Base-by-base conservation (phyloP, 1,140 invertebrate genomes). In the Drosophila leontia region DNA sequence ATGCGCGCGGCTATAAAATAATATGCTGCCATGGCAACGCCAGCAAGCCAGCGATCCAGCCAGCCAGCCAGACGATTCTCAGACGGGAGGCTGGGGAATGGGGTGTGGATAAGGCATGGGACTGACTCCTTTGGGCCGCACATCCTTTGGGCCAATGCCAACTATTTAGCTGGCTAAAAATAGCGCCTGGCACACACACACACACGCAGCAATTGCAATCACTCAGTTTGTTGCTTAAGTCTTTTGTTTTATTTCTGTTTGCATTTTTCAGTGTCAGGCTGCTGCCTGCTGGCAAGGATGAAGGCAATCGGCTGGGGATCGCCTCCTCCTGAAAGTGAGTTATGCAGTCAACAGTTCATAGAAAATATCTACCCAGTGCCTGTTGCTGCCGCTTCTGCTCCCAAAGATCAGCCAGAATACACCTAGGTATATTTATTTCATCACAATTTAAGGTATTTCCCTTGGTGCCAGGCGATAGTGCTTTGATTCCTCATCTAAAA, bases 191-290 rank as follows among this genome's bases (percentile, higher is more conserved):
- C 65, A 59, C 39, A 62, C 39, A 82, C 64, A 68, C 70, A 80
- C 58, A 71, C 70, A 80, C 78, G 72, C 75, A 91, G 86, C 85
- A 90, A 90, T 90, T 90, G 85, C 85, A 90, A 90, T 90, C 85
- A 90, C 85, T 90, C 85, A 90, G 85, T 90, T 90, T 85, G 85
- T 90, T 90, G 85, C 86, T 90, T 79, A 82, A 90, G 85, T 91
- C 85, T 91, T 90, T 90, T 90, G 86, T 91, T 91, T 90, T 90
- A 91, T 91, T 90, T 90, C 82, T 90, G 85, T 91, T 90, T 90
- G 85, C 85, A 91, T 91, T 91, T 86, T 85, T 90, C 86, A 90
- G 82, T 88, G 85, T 90, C 85, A 90, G 74, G 32, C 79, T 26
- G 26, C 50, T 53, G 51, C 51, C 34, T 55, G 51, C 60, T 45